Evolutionary conservation across 2,113 vertebrate genomes (phyloP).

Genomic region (Callipepla squamata): DNA sequence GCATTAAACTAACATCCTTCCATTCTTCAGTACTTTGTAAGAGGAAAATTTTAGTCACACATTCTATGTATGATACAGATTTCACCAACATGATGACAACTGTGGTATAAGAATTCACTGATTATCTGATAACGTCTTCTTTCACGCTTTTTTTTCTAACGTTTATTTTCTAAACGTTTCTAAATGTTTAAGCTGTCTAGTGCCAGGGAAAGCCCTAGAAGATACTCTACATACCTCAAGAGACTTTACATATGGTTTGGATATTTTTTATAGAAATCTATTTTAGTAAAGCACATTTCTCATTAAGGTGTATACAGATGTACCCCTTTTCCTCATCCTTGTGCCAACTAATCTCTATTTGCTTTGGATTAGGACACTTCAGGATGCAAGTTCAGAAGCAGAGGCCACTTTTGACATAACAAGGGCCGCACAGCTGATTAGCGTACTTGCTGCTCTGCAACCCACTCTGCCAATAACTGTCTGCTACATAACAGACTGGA

Average conservation of each 20-base stretch:
- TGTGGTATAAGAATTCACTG: neutral
- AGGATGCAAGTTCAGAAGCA: neutral
- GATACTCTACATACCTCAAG: neutral
- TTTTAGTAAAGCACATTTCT: neutral
- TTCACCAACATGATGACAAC: neutral
- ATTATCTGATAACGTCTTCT: neutral
- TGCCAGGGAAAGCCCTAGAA: neutral
- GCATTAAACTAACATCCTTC: neutral
- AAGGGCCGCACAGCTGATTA: conserved; percentile 1
- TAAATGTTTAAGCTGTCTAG: neutral
- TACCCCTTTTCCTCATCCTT: neutral
- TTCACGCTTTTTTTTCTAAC: neutral
- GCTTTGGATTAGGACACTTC: neutral
- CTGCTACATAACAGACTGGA: conserved; percentile 23
- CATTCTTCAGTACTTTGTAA: neutral
- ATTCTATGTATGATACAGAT: neutral
- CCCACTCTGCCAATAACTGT: neutral
- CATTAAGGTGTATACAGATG: neutral
- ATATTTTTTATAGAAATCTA: neutral
- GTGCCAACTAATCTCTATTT: neutral
- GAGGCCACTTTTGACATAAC: conserved; percentile 5
- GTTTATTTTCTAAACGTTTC: neutral
- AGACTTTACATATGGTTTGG: neutral
- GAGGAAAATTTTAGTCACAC: neutral
- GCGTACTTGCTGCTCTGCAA: neutral